These are phyloP conservation scores for Zaprionus africanus DNA, from an alignment of 1,140 invertebrate species.

Conservation along the genomic window DNA sequence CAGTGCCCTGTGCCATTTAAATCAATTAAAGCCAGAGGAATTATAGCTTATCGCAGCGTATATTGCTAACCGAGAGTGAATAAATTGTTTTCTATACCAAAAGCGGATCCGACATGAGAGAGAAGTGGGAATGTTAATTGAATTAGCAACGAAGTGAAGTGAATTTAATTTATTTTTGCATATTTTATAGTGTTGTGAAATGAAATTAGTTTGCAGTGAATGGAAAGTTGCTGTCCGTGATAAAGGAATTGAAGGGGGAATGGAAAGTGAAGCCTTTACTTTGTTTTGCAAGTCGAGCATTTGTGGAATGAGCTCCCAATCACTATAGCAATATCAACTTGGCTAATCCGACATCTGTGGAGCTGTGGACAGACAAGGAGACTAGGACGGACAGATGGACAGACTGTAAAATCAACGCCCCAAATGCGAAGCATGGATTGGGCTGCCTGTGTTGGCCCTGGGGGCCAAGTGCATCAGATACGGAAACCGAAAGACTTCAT, in stretches of 20 bases:
- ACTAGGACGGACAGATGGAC: slow-evolving; percentile 7
- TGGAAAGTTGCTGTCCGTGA: too few species aligned
- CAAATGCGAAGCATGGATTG: slow-evolving; percentile 26
- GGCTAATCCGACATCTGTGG: slow-evolving; percentile 34
- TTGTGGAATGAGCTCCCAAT: slow-evolving; percentile 11
- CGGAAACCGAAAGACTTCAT: slow-evolving; percentile 27
- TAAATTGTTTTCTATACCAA: not conserved
- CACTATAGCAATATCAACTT: slow-evolving; percentile 7
- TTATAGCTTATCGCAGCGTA: not conserved
- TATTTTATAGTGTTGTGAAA: too few species aligned
- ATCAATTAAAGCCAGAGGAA: not conserved
- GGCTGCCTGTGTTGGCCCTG: slow-evolving; percentile 28
- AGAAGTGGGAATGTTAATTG: not conserved
- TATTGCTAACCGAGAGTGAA: not conserved
- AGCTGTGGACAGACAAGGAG: slow-evolving; percentile 4
- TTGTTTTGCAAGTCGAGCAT: not conserved
- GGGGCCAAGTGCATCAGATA: slow-evolving; percentile 28
- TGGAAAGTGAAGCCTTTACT: not conserved
- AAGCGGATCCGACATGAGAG: not conserved
- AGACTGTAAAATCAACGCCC: slow-evolving; percentile 29
- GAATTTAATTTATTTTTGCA: too few species aligned
- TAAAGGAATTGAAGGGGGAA: too few species aligned
- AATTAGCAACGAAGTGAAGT: too few species aligned
- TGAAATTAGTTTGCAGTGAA: too few species aligned
- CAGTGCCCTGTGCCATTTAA: not conserved